phyloP scores from a whole-genome alignment of 2,797 vertebrate genomes.

The Anguilla obscura region DNA sequence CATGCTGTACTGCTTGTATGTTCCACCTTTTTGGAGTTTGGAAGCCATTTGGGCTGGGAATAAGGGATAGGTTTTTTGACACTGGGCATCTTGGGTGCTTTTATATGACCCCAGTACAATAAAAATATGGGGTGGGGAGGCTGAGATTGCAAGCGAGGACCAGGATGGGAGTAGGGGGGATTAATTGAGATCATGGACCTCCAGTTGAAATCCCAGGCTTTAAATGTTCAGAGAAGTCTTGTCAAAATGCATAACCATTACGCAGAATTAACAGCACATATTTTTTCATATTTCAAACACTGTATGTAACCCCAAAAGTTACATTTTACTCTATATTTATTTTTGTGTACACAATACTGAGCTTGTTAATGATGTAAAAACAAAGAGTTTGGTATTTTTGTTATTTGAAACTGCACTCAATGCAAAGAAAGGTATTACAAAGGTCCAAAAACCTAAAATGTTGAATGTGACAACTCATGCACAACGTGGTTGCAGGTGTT shows the following conservation, averaged over 20 bases:
- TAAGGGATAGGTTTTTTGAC: neutral
- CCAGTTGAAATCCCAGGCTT: neutral
- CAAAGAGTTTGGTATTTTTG: neutral
- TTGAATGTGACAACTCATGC: neutral
- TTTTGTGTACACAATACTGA: neutral
- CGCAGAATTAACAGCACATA: neutral
- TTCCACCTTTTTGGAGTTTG: conserved; percentile 16
- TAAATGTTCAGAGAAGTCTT: neutral
- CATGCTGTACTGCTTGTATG: neutral
- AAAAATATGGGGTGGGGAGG: no score
- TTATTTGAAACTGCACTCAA: neutral
- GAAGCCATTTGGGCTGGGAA: neutral
- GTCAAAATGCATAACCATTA: neutral
- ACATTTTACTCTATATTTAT: neutral
- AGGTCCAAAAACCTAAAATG: neutral
- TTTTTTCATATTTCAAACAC: neutral
- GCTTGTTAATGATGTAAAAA: neutral
- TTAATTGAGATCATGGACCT: neutral
- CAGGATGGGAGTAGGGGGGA: neutral
- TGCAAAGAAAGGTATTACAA: neutral
- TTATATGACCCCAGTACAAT: conserved; percentile 5
- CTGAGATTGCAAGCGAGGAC: neutral
- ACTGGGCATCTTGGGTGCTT: neutral
- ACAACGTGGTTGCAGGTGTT: neutral
- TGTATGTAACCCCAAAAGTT: neutral